Conservation (phyloP, 2,797 vertebrate species). For the Iguana delicatissima region DNA sequence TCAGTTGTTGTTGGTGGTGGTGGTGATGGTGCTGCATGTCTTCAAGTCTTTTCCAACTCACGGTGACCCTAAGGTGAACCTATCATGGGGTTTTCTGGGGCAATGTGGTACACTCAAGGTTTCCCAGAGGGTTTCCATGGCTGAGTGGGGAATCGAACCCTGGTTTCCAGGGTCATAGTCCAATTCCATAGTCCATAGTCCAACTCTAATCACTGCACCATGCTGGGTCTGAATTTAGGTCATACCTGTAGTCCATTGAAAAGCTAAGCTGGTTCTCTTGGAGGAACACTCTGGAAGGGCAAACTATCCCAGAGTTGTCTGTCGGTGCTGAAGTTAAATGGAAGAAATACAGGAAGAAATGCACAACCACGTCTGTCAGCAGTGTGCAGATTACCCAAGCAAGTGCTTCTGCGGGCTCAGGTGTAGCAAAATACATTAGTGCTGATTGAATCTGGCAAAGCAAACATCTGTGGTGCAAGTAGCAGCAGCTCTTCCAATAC, state of each 20-base stretch:
- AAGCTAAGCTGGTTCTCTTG: not conserved
- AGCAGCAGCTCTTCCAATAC: constrained; percentile 17
- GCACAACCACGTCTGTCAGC: not conserved
- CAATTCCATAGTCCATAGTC: too few species aligned
- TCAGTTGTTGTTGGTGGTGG: too few species aligned
- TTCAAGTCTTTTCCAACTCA: too few species aligned
- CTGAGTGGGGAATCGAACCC: too few species aligned
- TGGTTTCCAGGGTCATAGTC: too few species aligned
- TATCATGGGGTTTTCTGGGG: too few species aligned
- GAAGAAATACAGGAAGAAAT: constrained; percentile 1
- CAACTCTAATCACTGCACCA: too few species aligned
- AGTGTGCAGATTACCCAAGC: constrained; percentile 45
- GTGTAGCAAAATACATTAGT: constrained; percentile 33
- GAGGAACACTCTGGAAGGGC: not conserved
- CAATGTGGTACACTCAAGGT: too few species aligned
- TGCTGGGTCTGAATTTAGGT: too few species aligned
- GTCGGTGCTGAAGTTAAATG: not conserved
- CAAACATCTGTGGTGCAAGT: constrained; percentile 13
- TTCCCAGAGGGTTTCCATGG: too few species aligned
- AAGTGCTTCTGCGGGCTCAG: constrained; percentile 35
- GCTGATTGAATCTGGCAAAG: constrained; percentile 54
- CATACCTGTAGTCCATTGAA: rapidly evolving
- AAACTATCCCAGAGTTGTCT: not conserved
- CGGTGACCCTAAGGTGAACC: too few species aligned
- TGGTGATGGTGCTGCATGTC: too few species aligned